Percentiles rank a stretch among this genome's conserved stretches.
Evolutionary conservation across 2,797 vertebrate species (phyloP).

Genomic region (Xiphorhynchus erythropygius): DNA sequence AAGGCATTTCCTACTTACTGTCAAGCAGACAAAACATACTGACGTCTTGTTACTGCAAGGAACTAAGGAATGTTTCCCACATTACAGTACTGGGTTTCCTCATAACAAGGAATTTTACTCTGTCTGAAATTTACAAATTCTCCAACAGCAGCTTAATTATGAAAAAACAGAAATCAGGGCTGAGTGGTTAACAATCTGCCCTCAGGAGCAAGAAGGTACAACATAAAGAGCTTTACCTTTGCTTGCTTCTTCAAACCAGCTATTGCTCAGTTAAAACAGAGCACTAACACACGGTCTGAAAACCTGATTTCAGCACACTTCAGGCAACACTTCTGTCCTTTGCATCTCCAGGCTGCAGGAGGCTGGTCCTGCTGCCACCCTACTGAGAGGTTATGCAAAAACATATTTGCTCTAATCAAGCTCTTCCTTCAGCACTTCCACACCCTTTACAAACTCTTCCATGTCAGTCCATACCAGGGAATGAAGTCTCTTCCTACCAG

Average conservation of each 20-base stretch:
- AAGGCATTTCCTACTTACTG: slow-evolving; percentile 66
- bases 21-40: slow-evolving; percentile 68
- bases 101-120: not conserved
- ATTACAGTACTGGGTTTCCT: not conserved
- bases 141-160: not conserved
- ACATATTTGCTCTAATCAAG: not conserved
- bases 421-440: not conserved
- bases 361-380: not conserved
- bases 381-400: not conserved
- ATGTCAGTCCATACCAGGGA: fast-evolving
- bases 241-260: not conserved
- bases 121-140: not conserved
- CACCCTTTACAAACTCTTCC: not conserved
- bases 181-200: not conserved
- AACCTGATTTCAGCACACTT: not conserved
- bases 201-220: not conserved
- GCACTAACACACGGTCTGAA: not conserved
- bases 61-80: not conserved
- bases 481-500: not conserved
- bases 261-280: not conserved
- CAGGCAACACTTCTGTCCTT: not conserved
- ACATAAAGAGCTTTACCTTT: not conserved
- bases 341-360: not conserved
- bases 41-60: slow-evolving; percentile 48
- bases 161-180: not conserved